Evolutionary conservation across 2,888 invertebrate genomes (phyloP).

Genomic region (Altica lythri): DNA sequence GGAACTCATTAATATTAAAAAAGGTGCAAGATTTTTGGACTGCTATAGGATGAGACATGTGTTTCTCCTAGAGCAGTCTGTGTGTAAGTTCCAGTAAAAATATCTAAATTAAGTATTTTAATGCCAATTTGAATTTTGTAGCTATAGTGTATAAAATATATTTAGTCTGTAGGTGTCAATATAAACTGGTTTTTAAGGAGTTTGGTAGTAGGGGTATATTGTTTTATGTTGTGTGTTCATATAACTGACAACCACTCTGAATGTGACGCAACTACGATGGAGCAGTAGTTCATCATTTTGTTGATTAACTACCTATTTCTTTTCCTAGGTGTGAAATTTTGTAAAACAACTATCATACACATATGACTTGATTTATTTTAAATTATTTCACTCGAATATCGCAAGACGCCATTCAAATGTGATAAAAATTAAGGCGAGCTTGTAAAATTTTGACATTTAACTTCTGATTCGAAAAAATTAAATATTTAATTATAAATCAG

Average conservation of each 20-base stretch:
- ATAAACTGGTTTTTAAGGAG: conserved; percentile 56
- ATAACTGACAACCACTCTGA: conserved; percentile 47
- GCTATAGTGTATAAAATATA: conserved; percentile 43
- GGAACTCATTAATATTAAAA: conserved; percentile 35
- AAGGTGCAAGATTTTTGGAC: conserved; percentile 52
- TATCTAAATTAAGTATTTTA: conserved; percentile 57
- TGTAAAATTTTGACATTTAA: too few species aligned
- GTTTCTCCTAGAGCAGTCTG: conserved; percentile 46
- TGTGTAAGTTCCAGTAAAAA: conserved; percentile 56
- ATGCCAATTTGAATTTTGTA: conserved; percentile 54
- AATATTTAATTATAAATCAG: too few species aligned
- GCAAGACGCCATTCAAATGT: too few species aligned
- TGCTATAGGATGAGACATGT: conserved; percentile 39
- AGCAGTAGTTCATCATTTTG: conserved; percentile 25
- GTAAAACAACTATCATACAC: not conserved
- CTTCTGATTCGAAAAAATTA: too few species aligned
- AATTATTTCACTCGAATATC: too few species aligned
- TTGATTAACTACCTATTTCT: conserved; percentile 29
- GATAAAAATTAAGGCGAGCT: too few species aligned
- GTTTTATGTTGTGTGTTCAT: conserved; percentile 54
- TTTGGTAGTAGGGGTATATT: conserved; percentile 56
- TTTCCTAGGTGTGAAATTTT: conserved; percentile 35
- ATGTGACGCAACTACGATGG: conserved; percentile 34
- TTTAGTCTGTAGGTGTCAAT: conserved; percentile 54
- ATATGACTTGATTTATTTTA: too few species aligned